A percentile compares a stretch with the other conserved stretches of the same genome.
phyloP scores from a whole-genome alignment of 2,113 vertebrate genomes.

The Rhinopomastus cyanomelas region DNA sequence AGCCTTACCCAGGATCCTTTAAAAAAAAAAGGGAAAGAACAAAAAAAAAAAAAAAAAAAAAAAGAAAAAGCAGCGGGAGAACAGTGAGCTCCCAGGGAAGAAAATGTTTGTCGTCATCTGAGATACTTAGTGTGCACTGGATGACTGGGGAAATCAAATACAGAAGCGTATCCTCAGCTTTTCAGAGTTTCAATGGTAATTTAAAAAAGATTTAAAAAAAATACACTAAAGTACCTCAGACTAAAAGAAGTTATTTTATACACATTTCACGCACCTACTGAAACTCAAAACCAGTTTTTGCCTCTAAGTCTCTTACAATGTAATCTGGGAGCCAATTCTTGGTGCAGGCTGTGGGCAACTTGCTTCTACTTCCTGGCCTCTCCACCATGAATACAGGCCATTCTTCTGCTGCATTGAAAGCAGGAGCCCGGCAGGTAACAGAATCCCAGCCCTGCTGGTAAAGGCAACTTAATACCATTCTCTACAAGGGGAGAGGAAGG shows the following conservation, averaged over 20 bases:
- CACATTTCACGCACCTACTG: not conserved
- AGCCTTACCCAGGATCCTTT: not conserved
- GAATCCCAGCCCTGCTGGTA: not conserved
- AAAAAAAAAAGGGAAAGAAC: not conserved
- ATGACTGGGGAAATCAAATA: not conserved
- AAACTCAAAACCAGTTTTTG: not conserved
- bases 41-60: not conserved
- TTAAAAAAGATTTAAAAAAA: not conserved
- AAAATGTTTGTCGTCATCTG: not conserved
- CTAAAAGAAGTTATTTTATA: not conserved
- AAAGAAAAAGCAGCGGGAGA: not conserved
- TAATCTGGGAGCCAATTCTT: not conserved
- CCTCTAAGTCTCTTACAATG: not conserved
- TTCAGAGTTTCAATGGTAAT: not conserved
- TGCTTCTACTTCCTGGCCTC: not conserved
- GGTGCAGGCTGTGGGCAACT: not conserved
- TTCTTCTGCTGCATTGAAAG: not conserved
- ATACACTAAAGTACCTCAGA: not conserved
- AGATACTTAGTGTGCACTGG: not conserved
- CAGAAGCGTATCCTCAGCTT: not conserved
- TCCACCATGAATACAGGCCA: not conserved
- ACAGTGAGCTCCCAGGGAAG: not conserved
- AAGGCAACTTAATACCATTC: not conserved
- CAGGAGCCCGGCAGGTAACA: not conserved
- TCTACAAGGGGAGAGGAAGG: not conserved